Evolutionary conservation across 2,888 invertebrate species (phyloP), one percentile per base, ranked within the genome.

Genomic region (Melipona beecheii): DNA sequence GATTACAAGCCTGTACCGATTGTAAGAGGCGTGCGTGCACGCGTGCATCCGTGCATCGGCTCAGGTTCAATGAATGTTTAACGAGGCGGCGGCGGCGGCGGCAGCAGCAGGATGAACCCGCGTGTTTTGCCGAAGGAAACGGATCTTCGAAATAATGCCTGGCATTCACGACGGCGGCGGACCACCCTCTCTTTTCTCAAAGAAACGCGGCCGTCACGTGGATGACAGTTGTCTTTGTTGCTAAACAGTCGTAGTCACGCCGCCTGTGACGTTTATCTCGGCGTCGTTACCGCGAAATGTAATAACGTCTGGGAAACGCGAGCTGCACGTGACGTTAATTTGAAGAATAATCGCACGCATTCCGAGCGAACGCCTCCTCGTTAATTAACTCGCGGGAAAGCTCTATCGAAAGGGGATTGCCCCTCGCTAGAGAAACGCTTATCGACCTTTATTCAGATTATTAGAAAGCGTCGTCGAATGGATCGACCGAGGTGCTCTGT

Each of bases 1-100:
- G 87, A 90, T 89, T 86, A 81, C 80, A 89, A 82, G 90, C 70
- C 77, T 70, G n/a, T n/a, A n/a, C n/a, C 69, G 78, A 69, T 81
- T 88, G 72, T 76, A 69, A 78, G 78, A 74, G 56, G 52, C 66
- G 54, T 75, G 75, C 27, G 54, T 62, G 72, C 69, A 71, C 66
- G 49, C 68, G 50, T 36, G 36, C 62, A 62, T 43, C 27, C 31
- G 43, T 68, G 68, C 72, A 43, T 60, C 70, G 21, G 17, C 77
- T 82, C 76, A 78, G 50, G 78, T 19, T 21, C 68, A 69, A 66
- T 80, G 78, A 85, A 87, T 89, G 78, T 78, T 87, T 89, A 82
- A 70, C 78, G 68, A 65, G 43, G 13, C 27, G 31, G 24, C 13
- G 21, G 52, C 27, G n/a, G 58, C 21, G 43, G 13, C 27, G 31